These are phyloP conservation scores for Scomber scombrus DNA, from an alignment of 2,113 vertebrate genomes.

Conservation along the genomic window DNA sequence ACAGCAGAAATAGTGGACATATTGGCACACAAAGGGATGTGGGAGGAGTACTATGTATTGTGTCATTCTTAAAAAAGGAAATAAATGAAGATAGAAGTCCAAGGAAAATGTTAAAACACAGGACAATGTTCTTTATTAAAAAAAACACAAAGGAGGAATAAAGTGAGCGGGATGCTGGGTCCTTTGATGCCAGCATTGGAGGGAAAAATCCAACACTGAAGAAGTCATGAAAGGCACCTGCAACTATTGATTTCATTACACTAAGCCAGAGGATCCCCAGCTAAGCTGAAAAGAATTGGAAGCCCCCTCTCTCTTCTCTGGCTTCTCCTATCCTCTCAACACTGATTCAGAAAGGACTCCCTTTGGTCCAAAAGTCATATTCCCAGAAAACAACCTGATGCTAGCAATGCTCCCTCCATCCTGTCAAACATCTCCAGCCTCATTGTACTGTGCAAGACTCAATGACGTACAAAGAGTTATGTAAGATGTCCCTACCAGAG, in stretches of 20 bases:
- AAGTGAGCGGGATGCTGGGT: slow-evolving; percentile 8
- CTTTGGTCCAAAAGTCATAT: slow-evolving; percentile 16
- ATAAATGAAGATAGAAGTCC: neutral
- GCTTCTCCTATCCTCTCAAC: neutral
- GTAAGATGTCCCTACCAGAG: neutral
- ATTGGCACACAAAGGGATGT: neutral
- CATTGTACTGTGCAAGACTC: neutral
- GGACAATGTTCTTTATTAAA: neutral
- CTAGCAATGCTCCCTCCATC: neutral
- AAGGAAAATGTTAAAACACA: neutral
- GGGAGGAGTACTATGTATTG: neutral
- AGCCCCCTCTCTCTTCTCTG: slow-evolving; percentile 5
- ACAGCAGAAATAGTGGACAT: too few species aligned
- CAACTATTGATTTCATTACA: slow-evolving; percentile 53
- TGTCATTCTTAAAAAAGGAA: neutral
- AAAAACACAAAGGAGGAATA: slow-evolving; percentile 8
- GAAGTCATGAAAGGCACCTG: slow-evolving; percentile 37
- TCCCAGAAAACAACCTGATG: slow-evolving; percentile 25
- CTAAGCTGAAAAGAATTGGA: slow-evolving; percentile 22
- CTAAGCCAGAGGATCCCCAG: slow-evolving; percentile 14
- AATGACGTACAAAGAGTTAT: neutral
- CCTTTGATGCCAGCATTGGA: neutral
- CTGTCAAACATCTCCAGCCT: neutral
- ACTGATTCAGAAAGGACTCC: slow-evolving; percentile 36
- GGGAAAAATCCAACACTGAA: slow-evolving; percentile 3